Conservation (phyloP, 1,140 invertebrate genomes). For the Conus ventricosus region DNA sequence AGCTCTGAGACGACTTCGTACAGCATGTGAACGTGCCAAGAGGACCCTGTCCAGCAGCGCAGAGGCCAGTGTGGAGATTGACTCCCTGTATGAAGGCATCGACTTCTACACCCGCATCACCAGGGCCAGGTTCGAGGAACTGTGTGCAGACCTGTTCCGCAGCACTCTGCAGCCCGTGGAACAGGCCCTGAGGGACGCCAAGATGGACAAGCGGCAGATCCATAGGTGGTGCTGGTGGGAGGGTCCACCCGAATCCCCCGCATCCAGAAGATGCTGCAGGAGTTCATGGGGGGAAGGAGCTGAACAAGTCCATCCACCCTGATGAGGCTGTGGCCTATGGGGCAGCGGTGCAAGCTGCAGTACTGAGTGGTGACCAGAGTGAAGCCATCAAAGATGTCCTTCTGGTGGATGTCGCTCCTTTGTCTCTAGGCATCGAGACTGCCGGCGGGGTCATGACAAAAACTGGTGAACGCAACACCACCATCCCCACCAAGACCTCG, state of each 20-base stretch:
- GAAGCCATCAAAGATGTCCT: slow-evolving; percentile 68
- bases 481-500: slow-evolving; percentile 70
- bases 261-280: slow-evolving; percentile 93
- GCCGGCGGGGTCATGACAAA: slow-evolving; percentile 45
- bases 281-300: slow-evolving; percentile 80
- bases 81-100: slow-evolving; percentile 46
- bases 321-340: slow-evolving; percentile 79
- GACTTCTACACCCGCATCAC: slow-evolving; percentile 74
- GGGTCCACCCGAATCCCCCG: slow-evolving; percentile 83
- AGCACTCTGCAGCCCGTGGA: slow-evolving; percentile 94
- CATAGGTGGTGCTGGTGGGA: slow-evolving; percentile 80
- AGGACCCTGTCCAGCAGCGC: slow-evolving; percentile 78
- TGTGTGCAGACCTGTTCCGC: slow-evolving; percentile 91
- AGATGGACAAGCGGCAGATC: slow-evolving; percentile 71
- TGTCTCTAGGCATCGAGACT: slow-evolving; percentile 79
- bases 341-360: slow-evolving; percentile 77
- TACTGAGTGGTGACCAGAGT: slow-evolving; percentile 64
- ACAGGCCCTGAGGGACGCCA: slow-evolving; percentile 76
- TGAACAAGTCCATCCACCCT: slow-evolving; percentile 64
- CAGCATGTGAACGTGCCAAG: slow-evolving; percentile 95
- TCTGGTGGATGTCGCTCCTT: slow-evolving; percentile 76
- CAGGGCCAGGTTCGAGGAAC: slow-evolving; percentile 73
- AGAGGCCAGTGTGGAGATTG: slow-evolving; percentile 63
- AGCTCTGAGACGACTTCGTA: slow-evolving; percentile 90
- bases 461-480: slow-evolving; percentile 76